Evolutionary conservation across 2,113 vertebrate species (phyloP).

Genomic region (Antennarius striatus): DNA sequence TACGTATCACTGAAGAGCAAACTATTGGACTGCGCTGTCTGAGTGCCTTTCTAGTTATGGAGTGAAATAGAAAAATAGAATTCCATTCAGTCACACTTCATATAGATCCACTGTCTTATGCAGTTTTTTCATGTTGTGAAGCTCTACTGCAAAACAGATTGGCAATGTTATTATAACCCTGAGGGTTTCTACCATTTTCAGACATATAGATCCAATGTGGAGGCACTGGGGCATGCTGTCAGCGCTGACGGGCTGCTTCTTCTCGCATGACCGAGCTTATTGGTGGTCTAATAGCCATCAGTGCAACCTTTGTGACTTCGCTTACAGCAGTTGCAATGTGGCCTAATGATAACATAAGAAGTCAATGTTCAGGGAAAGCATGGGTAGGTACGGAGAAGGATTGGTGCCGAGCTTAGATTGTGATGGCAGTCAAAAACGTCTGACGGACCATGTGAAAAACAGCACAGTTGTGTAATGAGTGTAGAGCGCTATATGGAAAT

Average conservation of each 20-base stretch:
- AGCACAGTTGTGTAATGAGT: too few species aligned
- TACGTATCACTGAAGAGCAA: neutral
- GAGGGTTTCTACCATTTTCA: slow-evolving; percentile 60
- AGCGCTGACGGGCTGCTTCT: slow-evolving; percentile 60
- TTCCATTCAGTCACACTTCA: slow-evolving; percentile 32
- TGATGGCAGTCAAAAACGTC: neutral
- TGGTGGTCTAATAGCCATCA: slow-evolving; percentile 69
- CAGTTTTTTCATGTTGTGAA: slow-evolving; percentile 35
- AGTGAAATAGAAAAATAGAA: slow-evolving; percentile 36
- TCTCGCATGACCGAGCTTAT: slow-evolving; percentile 73
- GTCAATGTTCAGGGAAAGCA: slow-evolving; percentile 38
- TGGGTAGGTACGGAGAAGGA: slow-evolving; percentile 23
- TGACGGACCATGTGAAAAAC: too few species aligned
- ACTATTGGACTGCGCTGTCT: neutral
- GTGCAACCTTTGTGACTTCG: slow-evolving; percentile 65
- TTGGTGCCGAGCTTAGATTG: slow-evolving; percentile 13
- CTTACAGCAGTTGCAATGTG: slow-evolving; percentile 63
- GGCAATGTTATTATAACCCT: slow-evolving; percentile 57
- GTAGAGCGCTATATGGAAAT: neutral
- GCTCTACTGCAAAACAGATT: slow-evolving; percentile 56
- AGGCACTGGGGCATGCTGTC: slow-evolving; percentile 63
- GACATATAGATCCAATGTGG: slow-evolving; percentile 57
- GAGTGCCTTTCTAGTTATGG: neutral
- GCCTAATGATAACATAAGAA: slow-evolving; percentile 57
- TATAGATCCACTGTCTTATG: slow-evolving; percentile 27